These are phyloP conservation scores for Eucidaris tribuloides DNA, from an alignment of 35 echinoderm and acorn worm species.

Conservation along the genomic window DNA sequence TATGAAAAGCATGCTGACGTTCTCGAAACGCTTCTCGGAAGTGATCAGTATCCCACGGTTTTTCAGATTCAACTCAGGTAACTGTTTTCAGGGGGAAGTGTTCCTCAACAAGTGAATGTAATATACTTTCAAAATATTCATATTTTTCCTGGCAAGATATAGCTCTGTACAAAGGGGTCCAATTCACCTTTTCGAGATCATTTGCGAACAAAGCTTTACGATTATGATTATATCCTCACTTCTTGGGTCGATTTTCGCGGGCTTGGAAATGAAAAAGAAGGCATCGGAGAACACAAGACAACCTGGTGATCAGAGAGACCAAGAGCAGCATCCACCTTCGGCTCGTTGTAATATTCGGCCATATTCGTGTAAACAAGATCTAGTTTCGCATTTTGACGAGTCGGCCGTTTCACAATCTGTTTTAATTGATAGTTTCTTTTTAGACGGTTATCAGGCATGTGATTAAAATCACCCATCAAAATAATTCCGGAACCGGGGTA, in stretches of 20 bases:
- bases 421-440: no score
- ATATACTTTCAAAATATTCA: not conserved
- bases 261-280: no score
- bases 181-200: not conserved
- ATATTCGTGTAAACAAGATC: no score
- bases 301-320: no score
- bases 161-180: not conserved
- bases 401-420: no score
- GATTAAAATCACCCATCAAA: no score
- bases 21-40: not conserved
- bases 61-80: not conserved
- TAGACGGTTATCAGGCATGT: no score
- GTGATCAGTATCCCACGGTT: not conserved
- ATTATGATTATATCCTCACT: not conserved
- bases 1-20: not conserved
- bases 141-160: not conserved
- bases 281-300: no score
- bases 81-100: not conserved
- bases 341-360: no score
- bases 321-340: no score
- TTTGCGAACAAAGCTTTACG: not conserved
- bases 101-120: not conserved
- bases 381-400: no score
- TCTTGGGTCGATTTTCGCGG: not conserved
- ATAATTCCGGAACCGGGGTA: no score